These are phyloP conservation scores for Dasypolia templi DNA, from an alignment of 2,888 invertebrate genomes.

Conservation along the genomic window DNA sequence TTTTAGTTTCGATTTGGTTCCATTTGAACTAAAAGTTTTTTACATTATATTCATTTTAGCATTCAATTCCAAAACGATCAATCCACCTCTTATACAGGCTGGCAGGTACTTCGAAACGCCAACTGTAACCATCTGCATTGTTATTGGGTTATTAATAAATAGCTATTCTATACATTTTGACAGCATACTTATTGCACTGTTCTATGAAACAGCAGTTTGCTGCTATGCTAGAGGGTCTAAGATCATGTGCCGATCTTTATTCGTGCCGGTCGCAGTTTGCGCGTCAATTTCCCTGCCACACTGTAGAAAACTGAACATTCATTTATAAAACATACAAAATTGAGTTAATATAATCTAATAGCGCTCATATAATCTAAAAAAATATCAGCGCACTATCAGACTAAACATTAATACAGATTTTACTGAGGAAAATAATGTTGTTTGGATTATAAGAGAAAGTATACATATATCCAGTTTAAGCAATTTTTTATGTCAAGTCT, in stretches of 20 bases:
- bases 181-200: too few species aligned
- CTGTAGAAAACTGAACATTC: slow-evolving; percentile 10
- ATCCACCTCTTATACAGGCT: not conserved
- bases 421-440: not conserved
- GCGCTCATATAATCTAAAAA: slow-evolving; percentile 22
- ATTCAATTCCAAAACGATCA: not conserved
- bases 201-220: too few species aligned
- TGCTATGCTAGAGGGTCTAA: too few species aligned
- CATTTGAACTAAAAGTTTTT: too few species aligned
- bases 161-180: too few species aligned
- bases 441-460: not conserved
- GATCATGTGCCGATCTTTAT: too few species aligned
- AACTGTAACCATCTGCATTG: too few species aligned
- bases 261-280: too few species aligned
- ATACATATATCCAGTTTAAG: not conserved
- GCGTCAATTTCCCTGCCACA: too few species aligned
- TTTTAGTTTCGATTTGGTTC: not conserved
- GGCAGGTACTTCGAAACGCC: too few species aligned
- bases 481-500: not conserved
- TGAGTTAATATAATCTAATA: slow-evolving; percentile 31
- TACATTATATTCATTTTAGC: not conserved
- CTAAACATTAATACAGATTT: slow-evolving; percentile 28
- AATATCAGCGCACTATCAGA: slow-evolving; percentile 28
- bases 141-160: too few species aligned
- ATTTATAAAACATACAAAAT: slow-evolving; percentile 28